Conservation (phyloP, 2,797 vertebrate species). For the Tangara arthus region DNA sequence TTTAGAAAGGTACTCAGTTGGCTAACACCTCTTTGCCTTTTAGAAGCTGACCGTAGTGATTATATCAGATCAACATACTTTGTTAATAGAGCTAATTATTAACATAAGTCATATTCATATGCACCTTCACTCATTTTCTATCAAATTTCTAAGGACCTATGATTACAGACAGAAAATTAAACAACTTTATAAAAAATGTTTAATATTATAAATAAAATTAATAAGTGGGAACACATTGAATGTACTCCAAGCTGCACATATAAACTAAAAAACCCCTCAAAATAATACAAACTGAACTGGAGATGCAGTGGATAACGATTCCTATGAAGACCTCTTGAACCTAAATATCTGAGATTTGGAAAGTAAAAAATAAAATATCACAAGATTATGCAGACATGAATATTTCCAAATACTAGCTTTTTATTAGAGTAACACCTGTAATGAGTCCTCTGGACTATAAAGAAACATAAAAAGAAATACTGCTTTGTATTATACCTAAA, state of each 20-base stretch:
- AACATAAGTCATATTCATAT: background rate
- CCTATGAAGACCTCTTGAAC: background rate
- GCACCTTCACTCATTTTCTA: background rate
- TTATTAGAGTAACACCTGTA: background rate
- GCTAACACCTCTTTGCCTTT: background rate
- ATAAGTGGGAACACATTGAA: background rate
- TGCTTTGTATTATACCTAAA: background rate
- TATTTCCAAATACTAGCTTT: background rate
- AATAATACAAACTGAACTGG: background rate
- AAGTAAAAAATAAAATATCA: background rate
- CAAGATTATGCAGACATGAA: background rate
- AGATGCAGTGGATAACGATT: background rate
- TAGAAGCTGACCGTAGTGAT: background rate
- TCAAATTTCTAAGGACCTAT: background rate
- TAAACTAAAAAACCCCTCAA: accelerated
- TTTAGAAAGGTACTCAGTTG: background rate
- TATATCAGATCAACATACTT: background rate
- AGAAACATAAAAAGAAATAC: background rate
- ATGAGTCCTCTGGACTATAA: background rate
- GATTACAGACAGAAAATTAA: background rate
- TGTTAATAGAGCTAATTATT: background rate
- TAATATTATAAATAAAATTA: background rate
- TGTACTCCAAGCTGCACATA: background rate
- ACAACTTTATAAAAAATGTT: background rate
- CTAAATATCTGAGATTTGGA: background rate